Evolutionary conservation across 2,113 vertebrate species (phyloP), one percentile per base, ranked within the genome.

Genomic region (Hepsetus odoe): DNA sequence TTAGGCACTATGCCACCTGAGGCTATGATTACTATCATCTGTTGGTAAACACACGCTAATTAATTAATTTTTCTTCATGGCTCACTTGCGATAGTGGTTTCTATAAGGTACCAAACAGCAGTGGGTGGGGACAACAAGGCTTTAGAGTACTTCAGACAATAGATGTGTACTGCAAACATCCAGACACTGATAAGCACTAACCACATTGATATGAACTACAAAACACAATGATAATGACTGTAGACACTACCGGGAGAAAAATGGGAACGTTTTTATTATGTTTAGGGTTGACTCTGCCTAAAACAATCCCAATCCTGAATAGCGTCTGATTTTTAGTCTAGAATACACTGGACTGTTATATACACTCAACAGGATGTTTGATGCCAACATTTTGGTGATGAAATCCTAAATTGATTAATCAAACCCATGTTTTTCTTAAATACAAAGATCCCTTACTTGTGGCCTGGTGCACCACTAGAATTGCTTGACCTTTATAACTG

Each of bases 91-190:
- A 78, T 76, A 65, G 79, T 74, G n/a, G 86, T 79, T 73, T 74
- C 79, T 80, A 89, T 89, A 88, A 90, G 84, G 83, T 80, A 82
- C 79, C 84, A 80, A 89, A 89, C 87, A 87, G 85, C 86, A 90
- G 79, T 80, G 80, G 58, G 76, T 3, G 35, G 56, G 6, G 18
- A 55, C 44, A 4, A 5, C 0, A 10, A 42, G 46, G 14, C 33
- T 55, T 30, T 32, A 12, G 64, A 74, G 30, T 22, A 38, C 26
- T 7, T 32, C 4, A n/a, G 5, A 61, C 1, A n/a, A 28, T 44
- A 32, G 35, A 77, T 44, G 11, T 69, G 40, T 69, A 24, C 38
- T 30, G 20, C 32, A 11, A 4, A 10, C 18, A 3, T 33, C 5
- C 32, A 6, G 33, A 20, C 38, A 7, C 30, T 53, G 30, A 65